Base-by-base conservation (phyloP, 2,113 vertebrate genomes). In the Hippocampus zosterae region DNA sequence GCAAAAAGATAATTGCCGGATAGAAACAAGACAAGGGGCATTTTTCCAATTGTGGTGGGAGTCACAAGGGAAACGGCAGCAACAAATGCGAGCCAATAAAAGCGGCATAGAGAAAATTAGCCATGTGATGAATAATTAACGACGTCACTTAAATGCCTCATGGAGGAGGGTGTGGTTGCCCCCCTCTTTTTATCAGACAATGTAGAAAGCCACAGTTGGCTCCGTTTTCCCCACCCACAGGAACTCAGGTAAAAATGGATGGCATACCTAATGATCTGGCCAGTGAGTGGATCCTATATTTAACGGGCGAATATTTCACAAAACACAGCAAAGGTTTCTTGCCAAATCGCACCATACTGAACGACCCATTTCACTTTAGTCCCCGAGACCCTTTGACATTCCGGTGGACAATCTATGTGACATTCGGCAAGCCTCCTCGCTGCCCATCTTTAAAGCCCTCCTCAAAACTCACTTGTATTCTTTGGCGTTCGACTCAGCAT, bases 61-160 rank as follows among this genome's bases (percentile, higher is more conserved):
- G 25, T 59, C 56, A 33, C 56, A 3, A 33, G 27, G 23, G 23
- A 29, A 33, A 60, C 15, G 5, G 33, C 19, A 84, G 19, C 19
- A 84, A 84, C 80, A 84, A 84, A 65, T 16, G 78, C 70, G 70
- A 73, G 76, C 74, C 74, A 88, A 87, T 86, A 87, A 84, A 86
- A 80, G 82, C 76, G 71, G 85, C 72, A 88, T 86, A 72, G 87
- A 79, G 83, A 78, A 77, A 76, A 88, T 88, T 80, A 84, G 75
- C 11, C 66, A 57, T 48, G 42, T 70, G 71, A 85, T 91, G 80
- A 92, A 89, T 91, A 81, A 91, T 88, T 89, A 60, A 90, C 81
- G 70, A 77, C 7, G 12, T 57, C 42, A 41, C 63, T 84, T 71
- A 86, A 87, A 82, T 74, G 84, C 74, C 73, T 88, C 81, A 72